These are phyloP conservation scores for Agrilus cyanescens DNA, from an alignment of 2,888 invertebrate genomes.

Conservation along the genomic window DNA sequence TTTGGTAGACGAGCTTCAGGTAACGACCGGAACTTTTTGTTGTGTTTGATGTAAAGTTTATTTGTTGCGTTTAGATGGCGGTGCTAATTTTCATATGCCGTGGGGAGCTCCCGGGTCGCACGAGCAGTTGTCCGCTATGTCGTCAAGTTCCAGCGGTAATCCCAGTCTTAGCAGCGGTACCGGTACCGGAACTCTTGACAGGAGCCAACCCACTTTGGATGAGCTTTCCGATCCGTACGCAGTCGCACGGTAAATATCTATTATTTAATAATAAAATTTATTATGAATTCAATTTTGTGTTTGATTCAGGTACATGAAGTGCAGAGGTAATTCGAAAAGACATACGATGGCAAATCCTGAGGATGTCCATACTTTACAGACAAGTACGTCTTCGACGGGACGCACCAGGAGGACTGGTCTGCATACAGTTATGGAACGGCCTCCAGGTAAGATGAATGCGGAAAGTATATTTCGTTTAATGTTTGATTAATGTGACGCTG, in stretches of 20 bases:
- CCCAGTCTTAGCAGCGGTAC: constrained; percentile 37
- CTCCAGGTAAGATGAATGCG: constrained; percentile 55
- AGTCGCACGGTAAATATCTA: constrained; percentile 34
- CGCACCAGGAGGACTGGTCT: constrained; percentile 72
- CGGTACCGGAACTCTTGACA: constrained; percentile 37
- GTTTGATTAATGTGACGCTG: background rate
- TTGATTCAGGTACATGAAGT: constrained; percentile 64
- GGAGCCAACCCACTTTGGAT: constrained; percentile 32
- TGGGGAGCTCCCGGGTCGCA: constrained; percentile 40
- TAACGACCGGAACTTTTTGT: constrained; percentile 10
- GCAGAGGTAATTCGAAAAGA: constrained; percentile 60
- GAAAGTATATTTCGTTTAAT: too few species aligned
- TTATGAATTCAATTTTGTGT: background rate
- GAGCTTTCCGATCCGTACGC: constrained; percentile 41
- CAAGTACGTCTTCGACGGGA: constrained; percentile 26
- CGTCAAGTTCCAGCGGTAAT: constrained; percentile 38
- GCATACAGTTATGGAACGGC: constrained; percentile 74
- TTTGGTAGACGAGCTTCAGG: constrained; percentile 81
- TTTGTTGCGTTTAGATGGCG: constrained; percentile 53
- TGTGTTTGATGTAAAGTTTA: background rate
- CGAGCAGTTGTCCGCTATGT: constrained; percentile 39
- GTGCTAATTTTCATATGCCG: constrained; percentile 73
- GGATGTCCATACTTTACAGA: constrained; percentile 43
- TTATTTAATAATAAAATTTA: background rate
- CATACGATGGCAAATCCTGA: constrained; percentile 71